A percentile compares a stretch with the other conserved stretches of the same genome.
These are phyloP conservation scores for Scatophagus argus DNA, from an alignment of 2,113 vertebrate species.

Conservation along the genomic window DNA sequence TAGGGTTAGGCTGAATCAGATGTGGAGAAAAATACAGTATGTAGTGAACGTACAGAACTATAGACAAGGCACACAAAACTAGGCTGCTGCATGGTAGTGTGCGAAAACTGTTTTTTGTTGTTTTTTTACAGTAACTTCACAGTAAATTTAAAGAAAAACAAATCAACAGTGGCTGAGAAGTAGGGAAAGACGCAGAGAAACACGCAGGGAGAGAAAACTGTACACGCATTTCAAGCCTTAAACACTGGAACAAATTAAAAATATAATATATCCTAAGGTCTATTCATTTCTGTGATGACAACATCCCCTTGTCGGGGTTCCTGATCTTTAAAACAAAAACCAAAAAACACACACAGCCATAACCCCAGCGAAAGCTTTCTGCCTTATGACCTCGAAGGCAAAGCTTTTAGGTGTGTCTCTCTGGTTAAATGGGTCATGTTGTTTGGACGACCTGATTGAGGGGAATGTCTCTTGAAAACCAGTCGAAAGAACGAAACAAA, in stretches of 20 bases:
- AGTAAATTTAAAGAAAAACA: slow-evolving; percentile 6
- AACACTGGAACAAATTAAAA: slow-evolving; percentile 11
- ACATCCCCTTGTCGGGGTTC: slow-evolving; percentile 37
- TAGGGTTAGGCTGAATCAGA: not conserved
- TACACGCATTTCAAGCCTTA: not conserved
- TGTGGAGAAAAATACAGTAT: not conserved
- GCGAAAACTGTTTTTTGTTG: slow-evolving; percentile 13
- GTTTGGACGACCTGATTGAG: slow-evolving; percentile 61
- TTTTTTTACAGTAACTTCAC: slow-evolving; percentile 21
- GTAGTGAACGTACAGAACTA: not conserved
- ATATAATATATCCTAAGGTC: slow-evolving; percentile 10
- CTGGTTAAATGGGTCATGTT: slow-evolving; percentile 71
- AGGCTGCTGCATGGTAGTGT: slow-evolving; percentile 25
- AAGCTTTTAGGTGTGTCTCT: slow-evolving; percentile 74
- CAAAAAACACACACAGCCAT: not conserved
- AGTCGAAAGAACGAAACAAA: slow-evolving; percentile 71
- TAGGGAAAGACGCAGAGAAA: slow-evolving; percentile 7
- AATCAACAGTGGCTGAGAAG: slow-evolving; percentile 18
- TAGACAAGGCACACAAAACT: slow-evolving; percentile 3
- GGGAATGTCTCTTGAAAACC: slow-evolving; percentile 71
- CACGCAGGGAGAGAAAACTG: not conserved
- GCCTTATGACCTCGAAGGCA: slow-evolving; percentile 49
- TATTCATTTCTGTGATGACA: slow-evolving; percentile 35
- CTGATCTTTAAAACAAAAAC: slow-evolving; percentile 28
- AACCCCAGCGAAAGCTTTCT: slow-evolving; percentile 36